phyloP scores from a whole-genome alignment of 2,113 vertebrate genomes.

The Corvus cornix region DNA sequence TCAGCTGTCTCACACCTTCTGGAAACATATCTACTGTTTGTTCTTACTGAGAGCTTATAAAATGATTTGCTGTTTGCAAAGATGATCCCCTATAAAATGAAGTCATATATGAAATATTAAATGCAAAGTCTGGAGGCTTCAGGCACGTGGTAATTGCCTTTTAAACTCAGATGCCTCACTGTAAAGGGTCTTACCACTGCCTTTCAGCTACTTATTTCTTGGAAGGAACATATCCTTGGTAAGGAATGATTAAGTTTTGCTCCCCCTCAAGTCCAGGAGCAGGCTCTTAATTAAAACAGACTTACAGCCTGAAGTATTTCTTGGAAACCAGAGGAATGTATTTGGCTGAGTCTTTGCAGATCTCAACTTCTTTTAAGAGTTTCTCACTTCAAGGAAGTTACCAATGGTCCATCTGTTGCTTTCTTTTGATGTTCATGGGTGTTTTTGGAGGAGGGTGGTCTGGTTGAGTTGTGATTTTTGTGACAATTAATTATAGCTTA shows the following conservation, averaged over 20 bases:
- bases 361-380: not conserved
- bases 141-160: not conserved
- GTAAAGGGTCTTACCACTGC: not conserved
- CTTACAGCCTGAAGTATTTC: not conserved
- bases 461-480: not conserved
- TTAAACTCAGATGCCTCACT: conserved; percentile 3
- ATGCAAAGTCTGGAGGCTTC: not conserved
- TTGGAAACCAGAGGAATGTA: not conserved
- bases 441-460: not conserved
- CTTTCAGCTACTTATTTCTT: conserved; percentile 1
- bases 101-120: conserved; percentile 1
- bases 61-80: not conserved
- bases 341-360: not conserved
- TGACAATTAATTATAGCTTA: not conserved
- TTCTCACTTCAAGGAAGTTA: not conserved
- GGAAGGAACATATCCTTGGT: not conserved
- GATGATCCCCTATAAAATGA: not conserved
- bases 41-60: not conserved
- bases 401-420: not conserved
- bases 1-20: not conserved
- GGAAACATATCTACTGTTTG: not conserved
- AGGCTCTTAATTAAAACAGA: conserved; percentile 21
- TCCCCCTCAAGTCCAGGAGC: not conserved
- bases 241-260: conserved; percentile 12
- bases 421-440: not conserved